Conservation (phyloP, 2,888 invertebrate genomes). For the Melinaea marsaeus region DNA sequence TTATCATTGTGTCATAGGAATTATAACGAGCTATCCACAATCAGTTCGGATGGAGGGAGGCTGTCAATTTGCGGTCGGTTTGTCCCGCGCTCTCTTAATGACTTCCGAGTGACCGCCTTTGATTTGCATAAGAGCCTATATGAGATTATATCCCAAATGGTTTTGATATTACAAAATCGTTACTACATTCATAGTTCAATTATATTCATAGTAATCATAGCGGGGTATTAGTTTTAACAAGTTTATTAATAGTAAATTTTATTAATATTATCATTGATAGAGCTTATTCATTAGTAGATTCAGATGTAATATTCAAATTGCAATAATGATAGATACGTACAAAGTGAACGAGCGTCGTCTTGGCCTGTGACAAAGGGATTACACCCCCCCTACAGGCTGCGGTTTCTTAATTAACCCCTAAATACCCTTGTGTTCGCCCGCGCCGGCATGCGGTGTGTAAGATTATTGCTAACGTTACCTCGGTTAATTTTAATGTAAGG, state of each 20-base stretch:
- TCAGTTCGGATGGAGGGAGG: slow-evolving; percentile 61
- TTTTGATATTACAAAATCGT: slow-evolving; percentile 52
- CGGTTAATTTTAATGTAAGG: slow-evolving; percentile 69
- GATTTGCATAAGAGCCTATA: slow-evolving; percentile 76
- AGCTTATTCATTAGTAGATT: slow-evolving; percentile 5
- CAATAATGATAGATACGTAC: slow-evolving; percentile 44
- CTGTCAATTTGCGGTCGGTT: slow-evolving; percentile 61
- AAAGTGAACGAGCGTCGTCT: slow-evolving; percentile 46
- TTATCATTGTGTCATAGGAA: slow-evolving; percentile 37
- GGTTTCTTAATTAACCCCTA: slow-evolving; percentile 77
- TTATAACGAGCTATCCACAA: slow-evolving; percentile 54
- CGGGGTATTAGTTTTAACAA: not conserved
- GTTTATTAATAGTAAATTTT: not conserved
- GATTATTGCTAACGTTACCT: slow-evolving; percentile 69
- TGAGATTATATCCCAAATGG: slow-evolving; percentile 72
- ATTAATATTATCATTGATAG: not conserved
- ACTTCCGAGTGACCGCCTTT: slow-evolving; percentile 74
- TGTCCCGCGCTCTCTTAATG: slow-evolving; percentile 48
- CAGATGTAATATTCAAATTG: slow-evolving; percentile 41
- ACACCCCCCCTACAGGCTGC: slow-evolving; percentile 57
- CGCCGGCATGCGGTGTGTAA: slow-evolving; percentile 51
- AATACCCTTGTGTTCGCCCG: slow-evolving; percentile 62
- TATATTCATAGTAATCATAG: slow-evolving; percentile 29
- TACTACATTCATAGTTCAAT: slow-evolving; percentile 59
- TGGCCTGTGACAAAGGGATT: slow-evolving; percentile 72